These are phyloP conservation scores for Carpatolechia fugitivella DNA, from an alignment of 2,888 invertebrate species.

Conservation along the genomic window DNA sequence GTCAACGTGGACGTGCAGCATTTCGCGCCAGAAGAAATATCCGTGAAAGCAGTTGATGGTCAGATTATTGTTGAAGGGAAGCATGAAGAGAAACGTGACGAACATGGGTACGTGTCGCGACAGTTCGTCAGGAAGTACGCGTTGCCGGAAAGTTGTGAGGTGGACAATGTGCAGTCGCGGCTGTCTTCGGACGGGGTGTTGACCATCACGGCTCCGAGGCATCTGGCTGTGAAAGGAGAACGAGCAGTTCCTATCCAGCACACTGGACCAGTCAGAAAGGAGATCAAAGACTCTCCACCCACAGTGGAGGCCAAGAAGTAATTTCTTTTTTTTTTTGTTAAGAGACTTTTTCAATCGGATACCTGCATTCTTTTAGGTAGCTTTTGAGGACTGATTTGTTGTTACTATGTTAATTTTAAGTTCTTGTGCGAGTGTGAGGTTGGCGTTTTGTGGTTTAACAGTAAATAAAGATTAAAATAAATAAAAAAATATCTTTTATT, in stretches of 20 bases:
- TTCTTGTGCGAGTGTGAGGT: background rate
- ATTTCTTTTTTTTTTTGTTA: background rate
- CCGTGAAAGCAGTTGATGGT: conserved; percentile 84
- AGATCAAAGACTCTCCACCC: conserved; percentile 19
- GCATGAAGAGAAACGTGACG: conserved; percentile 86
- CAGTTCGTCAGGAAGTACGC: conserved; percentile 85
- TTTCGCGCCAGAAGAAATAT: conserved; percentile 84
- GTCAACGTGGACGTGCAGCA: conserved; percentile 85
- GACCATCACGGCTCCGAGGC: conserved; percentile 80
- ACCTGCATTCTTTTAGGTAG: too few species aligned
- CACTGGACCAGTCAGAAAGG: conserved; percentile 75
- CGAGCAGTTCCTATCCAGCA: conserved; percentile 77
- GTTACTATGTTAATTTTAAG: background rate
- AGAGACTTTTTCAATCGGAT: background rate
- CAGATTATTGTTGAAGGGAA: conserved; percentile 85
- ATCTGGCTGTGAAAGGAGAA: conserved; percentile 27
- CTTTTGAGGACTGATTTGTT: background rate
- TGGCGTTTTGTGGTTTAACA: background rate
- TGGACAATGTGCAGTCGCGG: conserved; percentile 82
- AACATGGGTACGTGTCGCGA: conserved; percentile 84
- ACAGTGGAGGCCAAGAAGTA: background rate
- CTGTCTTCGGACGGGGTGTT: conserved; percentile 87
- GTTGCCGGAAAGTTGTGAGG: conserved; percentile 84
- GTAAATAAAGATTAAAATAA: background rate
- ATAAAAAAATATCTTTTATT: too few species aligned